These are phyloP conservation scores for Fregata magnificens DNA, from an alignment of 2,113 vertebrate genomes.

Conservation along the genomic window DNA sequence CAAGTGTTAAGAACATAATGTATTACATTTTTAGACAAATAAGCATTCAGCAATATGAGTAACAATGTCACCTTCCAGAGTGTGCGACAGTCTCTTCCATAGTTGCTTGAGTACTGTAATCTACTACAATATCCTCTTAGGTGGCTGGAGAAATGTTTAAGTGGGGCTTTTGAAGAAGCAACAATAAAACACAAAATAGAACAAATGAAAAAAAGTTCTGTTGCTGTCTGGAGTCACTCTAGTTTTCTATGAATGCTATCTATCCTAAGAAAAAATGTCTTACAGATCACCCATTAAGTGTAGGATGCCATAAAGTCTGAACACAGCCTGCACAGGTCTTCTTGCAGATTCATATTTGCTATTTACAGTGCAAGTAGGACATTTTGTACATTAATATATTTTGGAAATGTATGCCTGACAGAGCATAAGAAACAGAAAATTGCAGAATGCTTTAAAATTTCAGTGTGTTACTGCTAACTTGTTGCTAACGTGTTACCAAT, in stretches of 20 bases:
- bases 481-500: neutral
- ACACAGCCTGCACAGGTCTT: neutral
- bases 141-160: neutral
- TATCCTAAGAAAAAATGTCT: neutral
- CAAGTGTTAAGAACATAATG: neutral
- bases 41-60: neutral
- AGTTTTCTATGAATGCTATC: neutral
- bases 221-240: neutral
- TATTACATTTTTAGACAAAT: neutral
- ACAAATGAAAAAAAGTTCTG: neutral
- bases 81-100: neutral
- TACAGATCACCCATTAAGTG: neutral
- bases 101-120: accelerated
- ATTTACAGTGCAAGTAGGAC: neutral
- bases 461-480: neutral
- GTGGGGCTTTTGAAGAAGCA: neutral
- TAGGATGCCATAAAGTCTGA: neutral
- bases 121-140: neutral
- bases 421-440: neutral
- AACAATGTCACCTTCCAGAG: neutral
- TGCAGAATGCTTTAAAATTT: neutral
- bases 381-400: neutral
- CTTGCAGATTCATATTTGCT: neutral
- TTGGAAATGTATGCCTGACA: neutral
- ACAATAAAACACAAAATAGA: neutral